These are phyloP conservation scores for Melinaea menophilus DNA, from an alignment of 2,888 invertebrate species.

Conservation along the genomic window DNA sequence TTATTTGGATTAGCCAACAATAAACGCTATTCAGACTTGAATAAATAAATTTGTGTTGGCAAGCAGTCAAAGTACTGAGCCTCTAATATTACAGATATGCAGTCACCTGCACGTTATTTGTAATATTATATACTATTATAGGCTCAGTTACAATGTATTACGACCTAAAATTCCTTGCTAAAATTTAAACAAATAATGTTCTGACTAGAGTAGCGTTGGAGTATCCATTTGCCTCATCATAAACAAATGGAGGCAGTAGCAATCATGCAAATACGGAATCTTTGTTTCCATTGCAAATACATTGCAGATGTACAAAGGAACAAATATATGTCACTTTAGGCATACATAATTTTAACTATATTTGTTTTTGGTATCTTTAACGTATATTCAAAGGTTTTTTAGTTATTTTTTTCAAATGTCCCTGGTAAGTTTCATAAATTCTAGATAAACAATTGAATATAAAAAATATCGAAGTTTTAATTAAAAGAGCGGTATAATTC, in stretches of 20 bases:
- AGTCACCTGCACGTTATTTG: constrained; percentile 15
- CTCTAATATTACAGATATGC: constrained; percentile 22
- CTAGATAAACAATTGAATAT: constrained; percentile 18
- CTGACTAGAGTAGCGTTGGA: constrained; percentile 11
- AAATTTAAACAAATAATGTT: not conserved
- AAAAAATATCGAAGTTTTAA: constrained; percentile 17
- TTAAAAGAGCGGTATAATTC: not conserved
- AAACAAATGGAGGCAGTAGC: constrained; percentile 41
- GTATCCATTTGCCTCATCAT: constrained; percentile 33
- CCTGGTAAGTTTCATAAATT: too few species aligned
- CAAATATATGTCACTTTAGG: constrained; percentile 16
- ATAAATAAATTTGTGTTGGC: constrained; percentile 32
- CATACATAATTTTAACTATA: not conserved
- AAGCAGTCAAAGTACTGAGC: constrained; percentile 22
- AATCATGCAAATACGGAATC: constrained; percentile 48
- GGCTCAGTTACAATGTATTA: constrained; percentile 10
- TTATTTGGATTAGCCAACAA: constrained; percentile 22
- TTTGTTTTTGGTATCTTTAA: not conserved
- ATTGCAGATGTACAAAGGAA: constrained; percentile 37
- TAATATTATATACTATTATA: constrained; percentile 11
- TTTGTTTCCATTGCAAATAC: constrained; percentile 46
- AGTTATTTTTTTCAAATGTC: too few species aligned
- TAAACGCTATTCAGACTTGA: constrained; percentile 23
- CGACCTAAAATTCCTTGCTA: constrained; percentile 11
- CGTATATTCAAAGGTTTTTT: too few species aligned